phyloP scores from a whole-genome alignment of 2,113 vertebrate species.

The Chrysemys picta region DNA sequence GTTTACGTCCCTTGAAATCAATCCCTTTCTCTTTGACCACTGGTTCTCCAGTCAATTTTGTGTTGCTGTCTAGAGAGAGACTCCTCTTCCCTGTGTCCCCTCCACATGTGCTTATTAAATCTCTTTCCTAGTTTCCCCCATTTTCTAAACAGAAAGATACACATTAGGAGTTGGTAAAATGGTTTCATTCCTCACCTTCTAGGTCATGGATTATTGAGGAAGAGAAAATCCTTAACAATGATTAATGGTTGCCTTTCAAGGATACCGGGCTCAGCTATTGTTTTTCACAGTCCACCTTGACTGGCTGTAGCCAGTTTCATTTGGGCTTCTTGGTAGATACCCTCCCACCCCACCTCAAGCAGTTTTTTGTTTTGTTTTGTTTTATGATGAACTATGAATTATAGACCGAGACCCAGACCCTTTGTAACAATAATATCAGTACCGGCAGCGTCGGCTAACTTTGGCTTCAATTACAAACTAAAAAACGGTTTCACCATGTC shows the following conservation, averaged over 20 bases:
- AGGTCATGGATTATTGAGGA: not conserved
- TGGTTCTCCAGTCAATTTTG: not conserved
- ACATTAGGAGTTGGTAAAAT: not conserved
- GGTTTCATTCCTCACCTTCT: not conserved
- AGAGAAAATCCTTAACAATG: constrained; percentile 6
- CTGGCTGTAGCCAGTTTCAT: not conserved
- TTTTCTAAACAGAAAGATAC: not conserved
- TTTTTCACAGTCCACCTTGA: not conserved
- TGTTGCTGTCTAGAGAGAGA: not conserved
- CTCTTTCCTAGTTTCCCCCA: not conserved
- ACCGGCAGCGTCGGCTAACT: not conserved
- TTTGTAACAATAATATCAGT: not conserved
- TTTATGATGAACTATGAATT: not conserved
- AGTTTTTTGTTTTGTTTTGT: not conserved
- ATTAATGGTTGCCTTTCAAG: not conserved
- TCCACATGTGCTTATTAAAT: fast-evolving
- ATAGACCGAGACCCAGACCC: not conserved
- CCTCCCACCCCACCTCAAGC: not conserved
- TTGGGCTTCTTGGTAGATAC: fast-evolving
- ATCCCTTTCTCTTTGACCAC: fast-evolving
- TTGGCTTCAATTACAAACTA: not conserved
- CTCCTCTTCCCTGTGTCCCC: no score
- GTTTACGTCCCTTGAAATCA: not conserved
- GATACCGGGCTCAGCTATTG: not conserved
- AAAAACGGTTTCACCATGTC: not conserved